Evolutionary conservation across 2,888 invertebrate species (phyloP), one percentile per base, ranked within the genome.

Genomic region (Nowickia ferox): DNA sequence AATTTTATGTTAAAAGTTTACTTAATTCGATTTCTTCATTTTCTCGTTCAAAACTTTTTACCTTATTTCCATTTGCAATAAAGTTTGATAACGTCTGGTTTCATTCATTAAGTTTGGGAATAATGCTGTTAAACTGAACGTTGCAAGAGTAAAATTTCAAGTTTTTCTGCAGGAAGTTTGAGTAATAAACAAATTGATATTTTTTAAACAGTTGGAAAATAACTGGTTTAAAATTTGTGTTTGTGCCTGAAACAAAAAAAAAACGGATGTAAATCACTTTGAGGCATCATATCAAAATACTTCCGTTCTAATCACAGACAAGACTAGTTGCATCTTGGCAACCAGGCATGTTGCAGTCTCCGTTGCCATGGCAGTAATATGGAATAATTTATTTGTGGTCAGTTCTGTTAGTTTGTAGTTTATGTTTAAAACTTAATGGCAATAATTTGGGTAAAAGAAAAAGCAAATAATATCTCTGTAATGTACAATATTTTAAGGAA

Each of bases 201-300:
- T 76, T 80, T 68, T 30, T 30, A 72, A 76, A 63, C 66, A 83
- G 63, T 57, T 80, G 44, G 11, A 61, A 66, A 69, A 17, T 46
- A 69, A 76, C 80, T 85, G 66, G 46, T 55, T 66, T 69, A 6
- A 59, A 51, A 76, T 76, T 51, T 66, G n/a, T 61, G n/a, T 55
- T 53, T 51, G 9, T 66, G 51, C 13, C 57, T 6, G 9, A 15
- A 79, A 48, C 48, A 57, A 65, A 59, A 38, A 76, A 55, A 79
- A 79, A 83, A 63, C 86, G 86, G 86, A 86, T 83, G 76, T 83
- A 63, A 83, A 72, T 57, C 44, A 72, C 86, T 68, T 55, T 15
- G 42, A 86, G 83, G 76, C 79, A 86, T 78, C 46, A 76, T 76
- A 82, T 81, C 79, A 83, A 86, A 72, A 86, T 59, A 86, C 86